These are phyloP conservation scores for Lasioglossum morio DNA, from an alignment of 2,888 invertebrate species.

Conservation along the genomic window DNA sequence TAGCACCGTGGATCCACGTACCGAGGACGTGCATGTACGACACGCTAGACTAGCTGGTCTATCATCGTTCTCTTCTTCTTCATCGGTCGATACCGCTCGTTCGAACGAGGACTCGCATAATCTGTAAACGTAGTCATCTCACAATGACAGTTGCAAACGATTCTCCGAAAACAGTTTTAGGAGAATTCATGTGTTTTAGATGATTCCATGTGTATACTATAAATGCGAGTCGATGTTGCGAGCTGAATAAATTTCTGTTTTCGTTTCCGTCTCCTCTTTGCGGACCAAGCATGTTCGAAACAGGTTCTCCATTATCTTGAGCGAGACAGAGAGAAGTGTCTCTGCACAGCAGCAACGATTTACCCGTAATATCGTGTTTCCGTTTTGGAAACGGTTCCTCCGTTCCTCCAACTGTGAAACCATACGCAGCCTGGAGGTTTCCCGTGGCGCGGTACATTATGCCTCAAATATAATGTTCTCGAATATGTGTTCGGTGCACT, in stretches of 20 bases:
- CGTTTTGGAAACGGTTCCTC: neutral
- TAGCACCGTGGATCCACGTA: conserved; percentile 33
- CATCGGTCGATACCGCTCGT: conserved; percentile 34
- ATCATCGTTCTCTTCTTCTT: neutral
- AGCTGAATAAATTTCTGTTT: neutral
- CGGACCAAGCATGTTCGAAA: neutral
- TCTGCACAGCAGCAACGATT: neutral
- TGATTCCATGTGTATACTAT: too few species aligned
- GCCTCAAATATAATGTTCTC: neutral
- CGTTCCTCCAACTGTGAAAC: conserved; percentile 21
- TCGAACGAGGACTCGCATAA: conserved; percentile 12
- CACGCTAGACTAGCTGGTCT: conserved; percentile 19
- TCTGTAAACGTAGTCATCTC: neutral
- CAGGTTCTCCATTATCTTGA: neutral
- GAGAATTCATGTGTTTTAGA: too few species aligned
- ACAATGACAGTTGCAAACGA: too few species aligned
- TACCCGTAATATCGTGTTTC: conserved; percentile 1
- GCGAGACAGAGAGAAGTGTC: neutral
- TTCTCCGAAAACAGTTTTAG: too few species aligned
- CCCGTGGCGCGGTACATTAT: conserved; percentile 2
- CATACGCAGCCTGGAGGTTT: conserved; percentile 24
- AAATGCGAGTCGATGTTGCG: neutral
- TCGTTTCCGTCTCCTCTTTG: neutral
- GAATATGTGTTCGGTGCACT: neutral
- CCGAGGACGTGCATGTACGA: conserved; percentile 2